Percentiles rank a stretch among this genome's conserved stretches.
Evolutionary conservation across 1,140 invertebrate genomes (phyloP).

Genomic region (Drosophila sproati): DNA sequence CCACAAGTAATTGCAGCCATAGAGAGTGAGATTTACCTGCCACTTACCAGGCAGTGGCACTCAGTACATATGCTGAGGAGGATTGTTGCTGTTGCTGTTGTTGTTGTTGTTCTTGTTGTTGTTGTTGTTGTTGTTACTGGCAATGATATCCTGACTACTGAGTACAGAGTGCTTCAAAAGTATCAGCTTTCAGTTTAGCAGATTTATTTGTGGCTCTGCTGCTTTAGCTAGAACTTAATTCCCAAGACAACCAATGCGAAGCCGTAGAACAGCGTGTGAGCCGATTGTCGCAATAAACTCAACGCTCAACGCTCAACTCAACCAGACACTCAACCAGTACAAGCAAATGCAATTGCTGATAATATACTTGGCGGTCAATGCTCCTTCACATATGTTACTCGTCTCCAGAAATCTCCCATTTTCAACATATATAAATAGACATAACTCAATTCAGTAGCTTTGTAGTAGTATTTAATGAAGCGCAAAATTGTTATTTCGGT

Average conservation of each 20-base stretch:
- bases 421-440: too few species aligned
- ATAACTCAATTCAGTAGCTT: too few species aligned
- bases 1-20: conserved; percentile 14
- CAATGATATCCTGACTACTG: conserved; percentile 50
- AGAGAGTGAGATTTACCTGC: conserved; percentile 37
- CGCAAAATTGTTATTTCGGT: too few species aligned
- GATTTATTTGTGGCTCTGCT: conserved; percentile 38
- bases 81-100: neutral
- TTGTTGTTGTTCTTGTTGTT: neutral
- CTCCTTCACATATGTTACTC: neutral
- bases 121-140: conserved; percentile 1
- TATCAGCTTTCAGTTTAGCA: conserved; percentile 66
- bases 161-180: conserved; percentile 36
- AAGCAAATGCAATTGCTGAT: conserved; percentile 47
- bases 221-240: conserved; percentile 14
- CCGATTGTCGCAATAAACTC: conserved; percentile 54
- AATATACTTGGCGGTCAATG: conserved; percentile 26
- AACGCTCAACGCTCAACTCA: neutral
- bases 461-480: too few species aligned
- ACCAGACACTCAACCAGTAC: neutral
- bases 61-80: neutral
- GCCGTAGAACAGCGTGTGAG: conserved; percentile 57
- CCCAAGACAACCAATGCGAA: conserved; percentile 33
- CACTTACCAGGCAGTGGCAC: neutral
- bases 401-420: too few species aligned